Base-by-base conservation (phyloP, 2,113 vertebrate genomes). In the Dipodomys ordii region DNA sequence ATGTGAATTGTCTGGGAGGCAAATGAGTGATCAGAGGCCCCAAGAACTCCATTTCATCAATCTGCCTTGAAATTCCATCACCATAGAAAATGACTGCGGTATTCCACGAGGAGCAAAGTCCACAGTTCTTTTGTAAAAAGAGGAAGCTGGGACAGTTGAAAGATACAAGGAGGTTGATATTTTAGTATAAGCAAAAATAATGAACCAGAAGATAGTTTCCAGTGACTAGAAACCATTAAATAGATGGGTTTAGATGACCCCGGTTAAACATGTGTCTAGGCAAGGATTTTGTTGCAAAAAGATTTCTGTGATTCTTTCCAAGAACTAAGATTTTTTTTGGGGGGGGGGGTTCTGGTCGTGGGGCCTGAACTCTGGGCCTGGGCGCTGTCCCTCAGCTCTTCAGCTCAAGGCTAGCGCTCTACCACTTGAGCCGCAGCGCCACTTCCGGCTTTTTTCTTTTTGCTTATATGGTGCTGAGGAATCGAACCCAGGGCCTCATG, bases 21-120 rank as follows among this genome's bases (percentile, higher is more conserved):
- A 95, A 95, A 95, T 87, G 57, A 95, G 92, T 64, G 80, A 65
- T 44, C 44, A 81, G 23, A 92, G 73, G 39, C 5, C 39, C 23
- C 79, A 91, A 49, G 53, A 92, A 96, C 44, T 77, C 74, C 68
- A 95, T 95, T 88, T 90, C 74, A 71, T 62, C 79, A 79, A 93
- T 65, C 87, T 88, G 79, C 96, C 90, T 96, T 97, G 95, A 95
- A 95, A 94, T 94, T 95, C 84, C 62, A 95, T 93, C 88, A 90
- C 76, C 82, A 83, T 83, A 93, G 87, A 95, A 96, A 97, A 96
- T 94, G 90, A 95, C 82, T 92, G 57, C 62, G 4, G 72, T 90
- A 81, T 23, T 92, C 92, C 88, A 49, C 23, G 92, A 69, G 80
- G 87, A 87, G 89, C 79, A 82, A 92, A 94, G 78, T 44, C 62